phyloP scores from a whole-genome alignment of 2,888 invertebrate species.

The Drosophila diplacantha region DNA sequence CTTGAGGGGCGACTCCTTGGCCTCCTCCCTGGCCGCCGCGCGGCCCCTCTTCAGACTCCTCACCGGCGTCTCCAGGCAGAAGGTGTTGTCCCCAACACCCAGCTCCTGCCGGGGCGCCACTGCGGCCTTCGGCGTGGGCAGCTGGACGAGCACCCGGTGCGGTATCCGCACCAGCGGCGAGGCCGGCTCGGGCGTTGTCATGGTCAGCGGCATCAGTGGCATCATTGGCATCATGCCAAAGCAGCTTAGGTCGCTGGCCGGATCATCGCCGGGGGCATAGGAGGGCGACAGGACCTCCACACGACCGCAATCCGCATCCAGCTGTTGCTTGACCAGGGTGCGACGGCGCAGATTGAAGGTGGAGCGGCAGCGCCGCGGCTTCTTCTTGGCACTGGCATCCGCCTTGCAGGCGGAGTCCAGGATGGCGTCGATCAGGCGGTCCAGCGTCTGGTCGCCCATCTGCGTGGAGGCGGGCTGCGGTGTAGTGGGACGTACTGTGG shows the following conservation, averaged over 20 bases:
- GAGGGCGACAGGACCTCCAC: slow-evolving; percentile 70
- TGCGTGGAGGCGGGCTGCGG: slow-evolving; percentile 65
- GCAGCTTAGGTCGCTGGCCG: slow-evolving; percentile 76
- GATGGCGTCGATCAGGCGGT: slow-evolving; percentile 77
- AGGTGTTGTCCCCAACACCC: slow-evolving; percentile 47
- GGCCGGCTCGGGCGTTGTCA: slow-evolving; percentile 55
- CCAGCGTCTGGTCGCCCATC: slow-evolving; percentile 76
- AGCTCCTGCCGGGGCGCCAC: background rate
- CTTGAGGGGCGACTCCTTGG: slow-evolving; percentile 60
- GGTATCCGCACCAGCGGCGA: slow-evolving; percentile 44
- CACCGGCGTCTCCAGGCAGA: slow-evolving; percentile 68
- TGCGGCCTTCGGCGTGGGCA: slow-evolving; percentile 54
- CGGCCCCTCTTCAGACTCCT: slow-evolving; percentile 51
- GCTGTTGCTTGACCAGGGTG: slow-evolving; percentile 68
- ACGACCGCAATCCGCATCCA: slow-evolving; percentile 54
- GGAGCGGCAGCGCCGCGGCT: slow-evolving; percentile 68
- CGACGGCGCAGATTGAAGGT: slow-evolving; percentile 73
- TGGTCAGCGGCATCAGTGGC: slow-evolving; percentile 20
- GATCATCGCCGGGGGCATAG: slow-evolving; percentile 77
- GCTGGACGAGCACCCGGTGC: slow-evolving; percentile 41
- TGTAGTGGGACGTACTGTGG: slow-evolving; percentile 2
- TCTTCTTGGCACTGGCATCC: slow-evolving; percentile 62
- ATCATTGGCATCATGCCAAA: slow-evolving; percentile 55
- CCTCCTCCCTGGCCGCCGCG: slow-evolving; percentile 3
- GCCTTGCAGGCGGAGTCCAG: slow-evolving; percentile 76